Evolutionary conservation across 2,113 vertebrate genomes (phyloP).

Genomic region (Sarotherodon lohbergeri): DNA sequence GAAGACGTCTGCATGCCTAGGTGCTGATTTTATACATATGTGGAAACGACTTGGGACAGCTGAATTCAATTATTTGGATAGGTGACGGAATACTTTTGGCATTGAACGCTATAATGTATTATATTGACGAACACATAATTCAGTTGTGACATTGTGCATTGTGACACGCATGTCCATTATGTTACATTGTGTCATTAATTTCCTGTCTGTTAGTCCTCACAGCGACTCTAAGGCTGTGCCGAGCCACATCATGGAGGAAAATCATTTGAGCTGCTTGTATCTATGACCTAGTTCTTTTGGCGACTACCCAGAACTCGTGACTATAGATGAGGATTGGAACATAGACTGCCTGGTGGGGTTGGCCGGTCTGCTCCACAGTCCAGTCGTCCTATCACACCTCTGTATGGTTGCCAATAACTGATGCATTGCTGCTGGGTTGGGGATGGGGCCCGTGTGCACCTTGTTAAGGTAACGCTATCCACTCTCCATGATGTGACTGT

Average conservation of each 20-base stretch:
- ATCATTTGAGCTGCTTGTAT: not conserved
- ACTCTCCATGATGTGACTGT: not conserved
- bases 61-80: not conserved
- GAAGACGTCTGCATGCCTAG: accelerated
- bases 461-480: not conserved
- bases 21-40: not conserved
- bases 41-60: not conserved
- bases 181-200: not conserved
- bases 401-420: not conserved
- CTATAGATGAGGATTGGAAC: not conserved
- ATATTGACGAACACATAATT: not conserved
- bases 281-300: not conserved
- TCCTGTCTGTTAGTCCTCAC: not conserved
- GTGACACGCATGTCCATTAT: not conserved
- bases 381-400: not conserved
- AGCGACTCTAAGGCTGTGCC: not conserved
- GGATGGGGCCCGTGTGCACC: not conserved
- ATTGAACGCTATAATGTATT: not conserved
- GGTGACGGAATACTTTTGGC: not conserved
- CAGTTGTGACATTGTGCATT: not conserved
- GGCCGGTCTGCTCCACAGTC: not conserved
- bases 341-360: not conserved
- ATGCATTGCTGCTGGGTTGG: not conserved
- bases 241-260: not conserved
- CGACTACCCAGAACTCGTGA: not conserved